Percentiles rank a stretch among this genome's conserved stretches.
These are phyloP conservation scores for Agrotis clavis DNA, from an alignment of 2,888 invertebrate species.

Conservation along the genomic window DNA sequence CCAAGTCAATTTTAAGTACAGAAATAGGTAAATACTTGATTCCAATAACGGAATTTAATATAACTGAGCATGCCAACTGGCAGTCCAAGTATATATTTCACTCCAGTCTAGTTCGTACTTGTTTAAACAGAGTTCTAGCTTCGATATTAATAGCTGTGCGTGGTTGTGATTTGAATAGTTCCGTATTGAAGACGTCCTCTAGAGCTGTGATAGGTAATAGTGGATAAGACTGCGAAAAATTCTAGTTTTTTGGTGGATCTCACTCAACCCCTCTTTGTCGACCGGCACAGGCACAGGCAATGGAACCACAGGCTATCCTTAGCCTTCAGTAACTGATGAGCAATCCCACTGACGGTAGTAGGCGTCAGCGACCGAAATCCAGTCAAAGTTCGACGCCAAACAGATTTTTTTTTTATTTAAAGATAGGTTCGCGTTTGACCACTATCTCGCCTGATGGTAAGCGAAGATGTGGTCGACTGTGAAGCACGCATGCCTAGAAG, in stretches of 20 bases:
- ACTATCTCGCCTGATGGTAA: too few species aligned
- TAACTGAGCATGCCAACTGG: constrained; percentile 40
- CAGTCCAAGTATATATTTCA: constrained; percentile 64
- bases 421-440: too few species aligned
- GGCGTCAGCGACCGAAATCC: too few species aligned
- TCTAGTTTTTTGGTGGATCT: neutral
- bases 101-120: constrained; percentile 67
- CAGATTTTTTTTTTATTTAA: too few species aligned
- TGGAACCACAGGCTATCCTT: too few species aligned
- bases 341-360: too few species aligned
- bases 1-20: constrained; percentile 11
- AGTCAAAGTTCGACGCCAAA: too few species aligned
- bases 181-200: constrained; percentile 72
- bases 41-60: constrained; percentile 58
- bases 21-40: constrained; percentile 19
- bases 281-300: too few species aligned
- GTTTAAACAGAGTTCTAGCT: constrained; percentile 72
- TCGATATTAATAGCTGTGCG: constrained; percentile 80
- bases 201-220: constrained; percentile 28
- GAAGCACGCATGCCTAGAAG: too few species aligned
- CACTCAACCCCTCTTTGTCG: too few species aligned
- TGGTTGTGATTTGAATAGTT: constrained; percentile 83
- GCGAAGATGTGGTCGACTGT: too few species aligned
- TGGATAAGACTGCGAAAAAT: constrained; percentile 55
- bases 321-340: too few species aligned